These are phyloP conservation scores for Plutella xylostella DNA, from an alignment of 2,888 invertebrate species.

Conservation along the genomic window DNA sequence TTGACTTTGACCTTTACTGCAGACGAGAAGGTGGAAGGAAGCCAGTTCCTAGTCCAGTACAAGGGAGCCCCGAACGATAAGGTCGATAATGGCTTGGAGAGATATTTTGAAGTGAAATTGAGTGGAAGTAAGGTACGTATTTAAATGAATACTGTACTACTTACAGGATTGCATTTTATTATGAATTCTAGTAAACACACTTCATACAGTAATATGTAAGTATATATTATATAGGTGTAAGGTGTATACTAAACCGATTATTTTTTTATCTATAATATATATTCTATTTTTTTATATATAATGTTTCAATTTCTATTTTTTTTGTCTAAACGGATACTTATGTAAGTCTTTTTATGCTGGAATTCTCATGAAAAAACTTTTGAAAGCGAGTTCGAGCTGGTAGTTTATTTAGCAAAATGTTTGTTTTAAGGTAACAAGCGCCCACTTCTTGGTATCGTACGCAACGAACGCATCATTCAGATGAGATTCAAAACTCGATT, in stretches of 20 bases:
- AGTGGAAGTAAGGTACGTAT: constrained; percentile 36
- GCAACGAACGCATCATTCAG: no score
- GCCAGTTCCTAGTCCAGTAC: constrained; percentile 33
- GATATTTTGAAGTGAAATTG: constrained; percentile 31
- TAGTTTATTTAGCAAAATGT: no score
- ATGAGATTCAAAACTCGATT: no score
- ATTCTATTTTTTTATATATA: neutral
- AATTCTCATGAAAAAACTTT: no score
- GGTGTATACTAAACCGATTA: neutral
- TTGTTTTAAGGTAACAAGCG: no score
- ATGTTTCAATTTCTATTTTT: neutral
- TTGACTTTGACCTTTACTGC: constrained; percentile 27
- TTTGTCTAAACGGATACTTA: neutral
- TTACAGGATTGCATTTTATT: no score
- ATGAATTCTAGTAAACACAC: neutral
- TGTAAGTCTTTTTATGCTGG: no score
- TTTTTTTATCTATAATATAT: neutral
- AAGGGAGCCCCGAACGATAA: constrained; percentile 29
- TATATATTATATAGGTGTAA: neutral
- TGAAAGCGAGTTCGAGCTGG: no score
- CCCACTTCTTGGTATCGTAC: no score
- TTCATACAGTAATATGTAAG: neutral
- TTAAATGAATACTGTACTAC: neutral
- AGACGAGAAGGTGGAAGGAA: constrained; percentile 25
- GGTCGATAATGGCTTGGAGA: no score